Evolutionary conservation across 2,113 vertebrate species (phyloP).

Genomic region (Eulacestoma nigropectus): DNA sequence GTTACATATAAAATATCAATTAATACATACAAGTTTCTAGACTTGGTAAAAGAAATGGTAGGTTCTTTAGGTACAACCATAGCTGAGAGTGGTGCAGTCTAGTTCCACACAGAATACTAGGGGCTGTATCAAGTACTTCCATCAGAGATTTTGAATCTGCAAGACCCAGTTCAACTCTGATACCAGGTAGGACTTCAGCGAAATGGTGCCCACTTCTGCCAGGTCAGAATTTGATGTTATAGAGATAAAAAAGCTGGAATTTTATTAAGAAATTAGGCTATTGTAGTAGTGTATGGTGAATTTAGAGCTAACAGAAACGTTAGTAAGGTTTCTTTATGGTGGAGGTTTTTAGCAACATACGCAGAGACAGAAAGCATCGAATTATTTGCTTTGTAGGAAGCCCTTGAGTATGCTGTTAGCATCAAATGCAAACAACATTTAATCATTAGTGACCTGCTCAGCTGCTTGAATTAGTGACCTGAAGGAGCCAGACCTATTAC

Average conservation of each 20-base stretch:
- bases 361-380: not conserved
- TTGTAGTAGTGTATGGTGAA: not conserved
- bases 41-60: not conserved
- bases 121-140: not conserved
- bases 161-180: not conserved
- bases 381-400: not conserved
- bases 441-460: slow-evolving; percentile 27
- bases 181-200: not conserved
- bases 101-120: not conserved
- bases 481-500: not conserved
- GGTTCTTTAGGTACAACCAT: not conserved
- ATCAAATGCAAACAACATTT: not conserved
- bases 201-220: not conserved
- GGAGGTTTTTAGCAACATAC: not conserved
- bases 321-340: not conserved
- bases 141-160: not conserved
- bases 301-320: not conserved
- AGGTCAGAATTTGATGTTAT: not conserved
- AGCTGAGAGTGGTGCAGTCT: not conserved
- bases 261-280: not conserved
- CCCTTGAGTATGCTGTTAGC: not conserved
- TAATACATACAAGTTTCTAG: not conserved
- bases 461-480: not conserved
- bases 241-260: not conserved
- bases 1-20: not conserved